A percentile compares a stretch with the other conserved stretches of the same genome.
Conservation (phyloP, 2,888 invertebrate species). For the Plutella xylostella region DNA sequence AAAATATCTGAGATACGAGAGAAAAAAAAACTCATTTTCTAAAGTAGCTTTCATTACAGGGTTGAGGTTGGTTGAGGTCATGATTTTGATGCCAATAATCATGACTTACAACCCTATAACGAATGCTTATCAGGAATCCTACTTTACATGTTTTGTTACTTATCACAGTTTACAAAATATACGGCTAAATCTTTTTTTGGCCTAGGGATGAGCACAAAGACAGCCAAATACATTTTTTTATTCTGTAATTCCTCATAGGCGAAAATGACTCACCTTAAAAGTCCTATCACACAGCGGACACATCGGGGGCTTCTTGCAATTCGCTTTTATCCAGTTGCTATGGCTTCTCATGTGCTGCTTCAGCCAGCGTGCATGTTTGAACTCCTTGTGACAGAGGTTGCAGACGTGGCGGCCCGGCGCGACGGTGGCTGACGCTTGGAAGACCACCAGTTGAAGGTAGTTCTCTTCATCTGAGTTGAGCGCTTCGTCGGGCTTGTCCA, state of each 20-base stretch:
- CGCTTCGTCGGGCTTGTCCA: constrained; percentile 25
- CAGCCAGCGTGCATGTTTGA: constrained; percentile 71
- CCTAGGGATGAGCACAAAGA: no score
- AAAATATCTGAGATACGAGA: no score
- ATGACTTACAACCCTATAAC: no score
- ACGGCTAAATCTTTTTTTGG: no score
- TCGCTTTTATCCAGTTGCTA: constrained; percentile 74
- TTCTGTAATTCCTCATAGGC: neutral
- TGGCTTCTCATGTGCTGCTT: constrained; percentile 74
- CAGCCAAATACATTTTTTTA: no score
- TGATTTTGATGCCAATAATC: no score
- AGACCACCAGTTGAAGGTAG: constrained; percentile 55
- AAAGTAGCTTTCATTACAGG: no score
- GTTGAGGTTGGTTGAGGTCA: no score
- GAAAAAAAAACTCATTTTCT: no score
- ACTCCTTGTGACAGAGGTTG: constrained; percentile 73
- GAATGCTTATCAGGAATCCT: no score
- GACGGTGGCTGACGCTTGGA: constrained; percentile 64
- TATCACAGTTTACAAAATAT: no score
- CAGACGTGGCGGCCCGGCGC: constrained; percentile 71
- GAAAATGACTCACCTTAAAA: constrained; percentile 62
- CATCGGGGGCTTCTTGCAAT: constrained; percentile 74
- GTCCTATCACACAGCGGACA: constrained; percentile 71
- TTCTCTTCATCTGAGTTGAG: constrained; percentile 57
- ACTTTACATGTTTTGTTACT: no score